Percentiles rank a stretch among this genome's conserved stretches.
Evolutionary conservation across 2,797 vertebrate species (phyloP).

Genomic region (Masticophis lateralis): DNA sequence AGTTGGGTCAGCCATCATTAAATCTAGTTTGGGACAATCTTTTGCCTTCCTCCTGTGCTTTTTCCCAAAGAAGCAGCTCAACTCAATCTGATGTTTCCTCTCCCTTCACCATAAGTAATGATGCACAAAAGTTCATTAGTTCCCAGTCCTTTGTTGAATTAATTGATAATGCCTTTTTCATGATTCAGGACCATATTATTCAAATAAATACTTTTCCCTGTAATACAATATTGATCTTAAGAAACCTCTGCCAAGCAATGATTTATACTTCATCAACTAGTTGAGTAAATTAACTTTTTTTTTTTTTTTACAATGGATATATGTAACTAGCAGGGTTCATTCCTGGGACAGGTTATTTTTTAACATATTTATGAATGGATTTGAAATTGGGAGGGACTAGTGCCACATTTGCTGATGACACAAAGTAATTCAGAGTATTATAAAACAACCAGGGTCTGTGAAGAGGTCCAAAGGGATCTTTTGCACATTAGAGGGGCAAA

Average conservation of each 20-base stretch:
- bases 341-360: background rate
- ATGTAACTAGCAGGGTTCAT: background rate
- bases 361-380: background rate
- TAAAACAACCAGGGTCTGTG: background rate
- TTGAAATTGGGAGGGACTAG: background rate
- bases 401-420: background rate
- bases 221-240: background rate
- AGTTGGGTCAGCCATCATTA: conserved; percentile 29
- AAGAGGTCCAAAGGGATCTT: background rate
- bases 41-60: background rate
- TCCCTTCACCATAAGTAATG: background rate
- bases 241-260: background rate
- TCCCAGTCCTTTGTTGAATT: background rate
- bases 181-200: background rate
- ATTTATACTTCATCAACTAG: background rate
- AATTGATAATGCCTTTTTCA: background rate
- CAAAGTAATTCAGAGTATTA: background rate
- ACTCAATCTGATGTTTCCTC: background rate
- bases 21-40: background rate
- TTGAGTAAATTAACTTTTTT: background rate
- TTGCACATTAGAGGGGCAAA: background rate
- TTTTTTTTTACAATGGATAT: background rate
- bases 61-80: background rate
- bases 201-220: background rate
- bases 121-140: background rate